Evolutionary conservation across 2,888 invertebrate genomes (phyloP).

Genomic region (Drosophila greeni): DNA sequence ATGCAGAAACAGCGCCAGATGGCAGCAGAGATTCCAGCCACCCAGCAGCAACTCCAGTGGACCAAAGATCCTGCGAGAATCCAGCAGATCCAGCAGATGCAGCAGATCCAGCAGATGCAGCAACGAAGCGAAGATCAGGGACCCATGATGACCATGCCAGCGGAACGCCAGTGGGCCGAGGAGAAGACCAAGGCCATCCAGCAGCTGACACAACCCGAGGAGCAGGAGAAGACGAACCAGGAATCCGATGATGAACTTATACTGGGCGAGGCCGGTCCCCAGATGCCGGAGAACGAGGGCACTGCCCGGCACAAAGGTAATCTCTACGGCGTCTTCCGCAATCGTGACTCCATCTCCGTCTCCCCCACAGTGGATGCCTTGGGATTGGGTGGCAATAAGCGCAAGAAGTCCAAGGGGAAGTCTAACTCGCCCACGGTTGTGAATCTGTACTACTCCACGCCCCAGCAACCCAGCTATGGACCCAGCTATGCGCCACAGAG

Average conservation of each 20-base stretch:
- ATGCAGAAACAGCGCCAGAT: constrained; percentile 23
- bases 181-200: constrained; percentile 13
- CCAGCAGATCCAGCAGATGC: constrained; percentile 22
- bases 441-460: constrained; percentile 58
- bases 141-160: neutral
- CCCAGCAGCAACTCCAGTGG: constrained; percentile 30
- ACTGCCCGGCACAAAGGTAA: constrained; percentile 75
- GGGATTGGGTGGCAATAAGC: constrained; percentile 54
- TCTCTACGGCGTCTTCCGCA: constrained; percentile 72
- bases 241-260: constrained; percentile 5
- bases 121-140: neutral
- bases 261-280: constrained; percentile 62
- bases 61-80: constrained; percentile 17
- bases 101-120: constrained; percentile 29
- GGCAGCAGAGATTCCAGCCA: constrained; percentile 5
- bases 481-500: constrained; percentile 30
- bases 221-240: constrained; percentile 13
- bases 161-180: constrained; percentile 27
- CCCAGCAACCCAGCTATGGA: constrained; percentile 29
- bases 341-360: constrained; percentile 31
- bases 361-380: constrained; percentile 46
- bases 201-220: constrained; percentile 19
- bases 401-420: constrained; percentile 47
- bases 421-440: constrained; percentile 38
- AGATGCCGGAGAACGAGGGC: constrained; percentile 58